A percentile compares a stretch with the other conserved stretches of the same genome.
Conservation (phyloP, 2,888 invertebrate genomes). For the Emesis russula region DNA sequence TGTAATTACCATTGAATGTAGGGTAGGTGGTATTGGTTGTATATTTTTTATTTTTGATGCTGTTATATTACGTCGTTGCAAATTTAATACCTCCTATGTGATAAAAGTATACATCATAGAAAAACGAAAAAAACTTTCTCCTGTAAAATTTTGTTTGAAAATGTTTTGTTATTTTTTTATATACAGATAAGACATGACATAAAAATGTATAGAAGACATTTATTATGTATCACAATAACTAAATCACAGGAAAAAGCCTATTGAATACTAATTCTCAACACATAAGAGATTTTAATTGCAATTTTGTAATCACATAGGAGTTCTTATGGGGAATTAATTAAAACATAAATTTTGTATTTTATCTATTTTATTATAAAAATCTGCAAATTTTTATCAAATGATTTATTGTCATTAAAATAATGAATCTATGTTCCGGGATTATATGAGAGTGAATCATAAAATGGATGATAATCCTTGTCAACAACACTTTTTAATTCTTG, state of each 20-base stretch:
- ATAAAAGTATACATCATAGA: conserved; percentile 3
- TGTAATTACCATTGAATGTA: too few relatives aligned
- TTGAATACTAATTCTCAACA: not conserved
- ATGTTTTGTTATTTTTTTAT: conserved; percentile 8
- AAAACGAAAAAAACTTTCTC: conserved; percentile 13
- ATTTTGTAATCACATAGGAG: conserved; percentile 12
- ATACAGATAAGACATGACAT: not conserved
- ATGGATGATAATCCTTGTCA: too few relatives aligned
- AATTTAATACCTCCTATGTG: conserved; percentile 11
- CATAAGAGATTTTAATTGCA: conserved; percentile 13
- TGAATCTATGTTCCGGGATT: too few relatives aligned
- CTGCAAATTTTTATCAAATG: too few relatives aligned
- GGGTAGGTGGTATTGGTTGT: too few relatives aligned
- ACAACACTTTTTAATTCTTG: too few relatives aligned
- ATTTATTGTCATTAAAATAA: too few relatives aligned
- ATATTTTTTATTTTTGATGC: too few relatives aligned
- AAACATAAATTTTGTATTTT: not conserved
- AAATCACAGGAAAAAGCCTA: not conserved
- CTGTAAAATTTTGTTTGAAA: conserved; percentile 7
- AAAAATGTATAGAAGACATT: not conserved
- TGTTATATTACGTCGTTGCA: not conserved
- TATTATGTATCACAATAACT: conserved; percentile 6
- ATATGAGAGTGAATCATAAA: too few relatives aligned
- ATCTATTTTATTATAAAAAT: not conserved
- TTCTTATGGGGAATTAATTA: conserved; percentile 3